phyloP scores from a whole-genome alignment of 1,140 invertebrate species.

The Theocolax elegans region DNA sequence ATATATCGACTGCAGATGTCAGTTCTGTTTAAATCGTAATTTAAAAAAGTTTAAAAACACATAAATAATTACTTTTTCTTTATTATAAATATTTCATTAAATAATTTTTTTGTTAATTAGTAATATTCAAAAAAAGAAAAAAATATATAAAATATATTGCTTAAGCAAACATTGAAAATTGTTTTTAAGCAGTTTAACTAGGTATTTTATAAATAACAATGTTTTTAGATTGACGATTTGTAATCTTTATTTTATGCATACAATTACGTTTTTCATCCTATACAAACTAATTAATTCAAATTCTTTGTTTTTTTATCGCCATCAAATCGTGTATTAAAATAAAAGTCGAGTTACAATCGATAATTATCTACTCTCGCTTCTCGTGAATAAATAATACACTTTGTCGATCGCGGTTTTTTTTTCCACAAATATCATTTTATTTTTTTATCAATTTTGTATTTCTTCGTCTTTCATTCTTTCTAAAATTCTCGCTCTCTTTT shows the following conservation, averaged over 20 bases:
- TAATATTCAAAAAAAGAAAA: no score
- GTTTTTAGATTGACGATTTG: constrained; percentile 32
- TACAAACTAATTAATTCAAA: constrained; percentile 30
- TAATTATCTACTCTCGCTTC: constrained; percentile 21
- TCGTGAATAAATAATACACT: constrained; percentile 35
- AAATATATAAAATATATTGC: no score
- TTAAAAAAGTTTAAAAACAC: no score
- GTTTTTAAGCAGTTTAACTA: no score
- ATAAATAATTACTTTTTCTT: no score
- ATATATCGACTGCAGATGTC: no score
- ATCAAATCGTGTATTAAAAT: constrained; percentile 31
- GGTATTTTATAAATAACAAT: no score
- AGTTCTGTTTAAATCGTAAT: no score
- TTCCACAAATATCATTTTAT: constrained; percentile 30
- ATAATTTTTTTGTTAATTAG: no score
- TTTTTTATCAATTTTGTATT: constrained; percentile 8
- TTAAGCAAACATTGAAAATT: no score
- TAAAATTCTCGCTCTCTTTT: constrained; percentile 5
- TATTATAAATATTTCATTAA: no score
- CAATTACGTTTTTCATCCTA: constrained; percentile 30
- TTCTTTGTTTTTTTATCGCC: constrained; percentile 22
- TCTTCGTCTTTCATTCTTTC: not conserved
- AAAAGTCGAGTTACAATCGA: constrained; percentile 37
- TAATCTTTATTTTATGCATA: constrained; percentile 36
- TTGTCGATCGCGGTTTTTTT: constrained; percentile 7